Evolutionary conservation across 2,797 vertebrate genomes (phyloP), one percentile per base, ranked within the genome.

Genomic region (Gadopsis bispinosus): DNA sequence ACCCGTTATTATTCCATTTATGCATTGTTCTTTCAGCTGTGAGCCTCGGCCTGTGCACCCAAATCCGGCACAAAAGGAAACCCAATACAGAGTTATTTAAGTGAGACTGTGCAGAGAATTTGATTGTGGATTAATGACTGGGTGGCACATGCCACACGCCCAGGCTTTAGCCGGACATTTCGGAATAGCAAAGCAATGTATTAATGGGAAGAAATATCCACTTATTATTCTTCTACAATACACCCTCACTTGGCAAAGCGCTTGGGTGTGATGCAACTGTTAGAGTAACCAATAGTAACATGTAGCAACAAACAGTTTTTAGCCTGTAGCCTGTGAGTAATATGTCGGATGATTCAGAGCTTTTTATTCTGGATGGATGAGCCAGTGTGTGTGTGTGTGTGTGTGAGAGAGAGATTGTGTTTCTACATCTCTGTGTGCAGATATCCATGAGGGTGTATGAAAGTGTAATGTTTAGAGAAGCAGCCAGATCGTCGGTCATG

Each of bases 201-300:
- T 61, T 69, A 50, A 54, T 60, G 33, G 51, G 19, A 54, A 81
- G 41, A 80, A 65, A 76, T 51, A 81, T 83, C 53, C 66, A n/a
- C 8, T 61, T 78, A 64, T 83, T 81, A 61, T 86, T 84, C 51
- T 83, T 86, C 64, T 59, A 12, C 45, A 55, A 39, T 79, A 81
- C 77, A 72, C 78, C 77, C 76, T 78, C 5, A n/a, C 69, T 86
- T 88, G 87, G 87, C 77, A 50, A 41, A 68, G 45, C 69, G 50
- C 22, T 81, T 59, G n/a, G 48, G 84, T 78, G 71, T 90, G 87
- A 88, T 84, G 79, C 67, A 89, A 83, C 74, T 60, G 66, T 75
- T 77, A 67, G 60, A 68, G 90, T 92, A 83, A 88, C 90, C 90
- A 89, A 87, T 89, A 69, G 89, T 75, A 90, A 92, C 91, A 55